Evolutionary conservation across 2,797 vertebrate genomes (phyloP), one percentile per base, ranked within the genome.

Genomic region (Premnoplex brunnescens): DNA sequence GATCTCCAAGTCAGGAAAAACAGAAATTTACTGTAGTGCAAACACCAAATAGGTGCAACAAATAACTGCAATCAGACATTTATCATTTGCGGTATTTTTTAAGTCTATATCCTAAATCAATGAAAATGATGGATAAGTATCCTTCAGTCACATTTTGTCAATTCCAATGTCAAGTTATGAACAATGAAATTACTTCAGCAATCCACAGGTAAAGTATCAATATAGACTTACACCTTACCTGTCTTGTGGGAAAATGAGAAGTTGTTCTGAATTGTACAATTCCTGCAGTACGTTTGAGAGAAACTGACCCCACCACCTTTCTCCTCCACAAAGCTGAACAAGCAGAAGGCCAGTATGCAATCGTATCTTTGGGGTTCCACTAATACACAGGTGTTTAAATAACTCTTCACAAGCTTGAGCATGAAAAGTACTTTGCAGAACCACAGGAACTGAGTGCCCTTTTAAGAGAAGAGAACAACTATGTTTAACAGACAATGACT

Each of bases 221-320:
- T 4, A 76, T 0, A 77, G 21, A 81, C 37, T 44, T 63, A 54
- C 0, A 56, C 76, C 96, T 73, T 97, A 99, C 99, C 99, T 99
- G 98, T 99, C 99, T 96, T 99, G 99, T 64, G 99, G 99, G 95
- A 99, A 99, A 97, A 99, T 99, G 80, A 99, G 99, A 95, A 99
- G 98, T 85, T 99, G 99, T 51, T 99, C 99, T 2, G 99, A 99
- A 97, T 99, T 99, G 97, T 99, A 99, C 41, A 99, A 98, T 96
- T 99, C 99, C 96, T 99, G 99, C 92, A 99, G 98, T 12, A 99
- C 99, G 0, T 99, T 99, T 67, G 99, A 99, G 63, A 99, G 99
- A 97, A 99, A 99, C 90, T 99, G 99, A 46, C 99, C 99, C 99
- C 99, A 99, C 99, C 99, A 99, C 80, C 98, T 98, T 97, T 99